phyloP scores from a whole-genome alignment of 1,140 invertebrate species.

The Eciton burchellii region DNA sequence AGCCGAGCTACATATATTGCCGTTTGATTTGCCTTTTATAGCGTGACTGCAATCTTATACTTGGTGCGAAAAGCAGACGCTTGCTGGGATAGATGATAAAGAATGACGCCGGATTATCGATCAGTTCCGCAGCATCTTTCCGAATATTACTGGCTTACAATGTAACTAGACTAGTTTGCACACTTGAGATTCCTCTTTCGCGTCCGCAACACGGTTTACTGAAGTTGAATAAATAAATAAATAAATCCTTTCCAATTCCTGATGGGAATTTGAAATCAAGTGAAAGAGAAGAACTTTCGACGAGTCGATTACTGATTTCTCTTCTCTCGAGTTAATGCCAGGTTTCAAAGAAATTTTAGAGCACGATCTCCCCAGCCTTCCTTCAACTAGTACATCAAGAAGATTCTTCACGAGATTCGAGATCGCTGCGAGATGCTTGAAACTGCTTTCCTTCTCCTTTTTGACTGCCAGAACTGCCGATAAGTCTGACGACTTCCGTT shows the following conservation, averaged over 20 bases:
- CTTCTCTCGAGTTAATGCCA: too few species aligned
- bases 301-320: too few species aligned
- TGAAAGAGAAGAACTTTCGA: background rate
- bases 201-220: background rate
- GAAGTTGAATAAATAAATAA: conserved; percentile 30
- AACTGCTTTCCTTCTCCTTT: background rate
- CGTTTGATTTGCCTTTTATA: conserved; percentile 42
- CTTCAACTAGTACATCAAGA: background rate
- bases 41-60: conserved; percentile 44
- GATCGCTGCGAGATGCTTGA: background rate
- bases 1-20: conserved; percentile 31
- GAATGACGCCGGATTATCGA: conserved; percentile 38
- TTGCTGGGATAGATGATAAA: background rate
- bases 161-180: conserved; percentile 65
- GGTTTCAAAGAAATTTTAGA: background rate
- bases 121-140: conserved; percentile 34
- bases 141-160: conserved; percentile 14
- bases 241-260: background rate
- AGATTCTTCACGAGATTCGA: background rate
- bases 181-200: conserved; percentile 59
- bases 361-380: background rate
- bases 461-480: conserved; percentile 47
- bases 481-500: conserved; percentile 27
- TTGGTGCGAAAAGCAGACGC: conserved; percentile 59
- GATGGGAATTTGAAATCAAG: background rate